A percentile compares a stretch with the other conserved stretches of the same genome.
These are phyloP conservation scores for Gymnocypris eckloni DNA, from an alignment of 2,797 vertebrate species.

Conservation along the genomic window DNA sequence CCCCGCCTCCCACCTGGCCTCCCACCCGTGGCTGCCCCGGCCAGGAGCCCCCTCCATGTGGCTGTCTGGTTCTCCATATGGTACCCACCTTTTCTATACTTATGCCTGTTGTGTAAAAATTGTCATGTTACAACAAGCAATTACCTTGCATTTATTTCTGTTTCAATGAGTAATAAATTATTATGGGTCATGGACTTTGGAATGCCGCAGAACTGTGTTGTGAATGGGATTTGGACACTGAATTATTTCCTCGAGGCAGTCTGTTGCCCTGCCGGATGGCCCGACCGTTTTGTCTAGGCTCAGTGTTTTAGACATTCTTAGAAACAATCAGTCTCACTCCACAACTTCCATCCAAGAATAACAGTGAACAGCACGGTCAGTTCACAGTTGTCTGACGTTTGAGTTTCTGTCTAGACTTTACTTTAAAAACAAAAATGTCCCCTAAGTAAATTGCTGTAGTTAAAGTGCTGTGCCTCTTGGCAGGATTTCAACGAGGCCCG, in stretches of 20 bases:
- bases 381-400: slow-evolving; percentile 56
- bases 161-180: slow-evolving; percentile 22
- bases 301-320: slow-evolving; percentile 43
- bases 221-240: slow-evolving; percentile 27
- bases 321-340: slow-evolving; percentile 68
- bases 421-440: slow-evolving; percentile 59
- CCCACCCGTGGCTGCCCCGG: slow-evolving; percentile 92
- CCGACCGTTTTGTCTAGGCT: slow-evolving; percentile 32
- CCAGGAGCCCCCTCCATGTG: slow-evolving; percentile 91
- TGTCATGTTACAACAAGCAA: slow-evolving; percentile 10
- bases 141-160: not conserved
- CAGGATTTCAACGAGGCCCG: slow-evolving; percentile 25
- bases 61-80: slow-evolving; percentile 90
- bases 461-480: slow-evolving; percentile 48
- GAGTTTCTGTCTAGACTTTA: slow-evolving; percentile 70
- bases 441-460: slow-evolving; percentile 51
- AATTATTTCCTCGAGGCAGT: slow-evolving; percentile 21
- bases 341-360: slow-evolving; percentile 71
- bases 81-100: slow-evolving; percentile 69
- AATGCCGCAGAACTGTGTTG: slow-evolving; percentile 16
- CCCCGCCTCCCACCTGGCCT: slow-evolving; percentile 85
- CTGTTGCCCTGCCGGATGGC: slow-evolving; percentile 46
- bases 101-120: not conserved
- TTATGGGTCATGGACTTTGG: not conserved
- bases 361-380: slow-evolving; percentile 57